Evolutionary conservation across 2,113 vertebrate genomes (phyloP).

Genomic region (Malurus melanocephalus): DNA sequence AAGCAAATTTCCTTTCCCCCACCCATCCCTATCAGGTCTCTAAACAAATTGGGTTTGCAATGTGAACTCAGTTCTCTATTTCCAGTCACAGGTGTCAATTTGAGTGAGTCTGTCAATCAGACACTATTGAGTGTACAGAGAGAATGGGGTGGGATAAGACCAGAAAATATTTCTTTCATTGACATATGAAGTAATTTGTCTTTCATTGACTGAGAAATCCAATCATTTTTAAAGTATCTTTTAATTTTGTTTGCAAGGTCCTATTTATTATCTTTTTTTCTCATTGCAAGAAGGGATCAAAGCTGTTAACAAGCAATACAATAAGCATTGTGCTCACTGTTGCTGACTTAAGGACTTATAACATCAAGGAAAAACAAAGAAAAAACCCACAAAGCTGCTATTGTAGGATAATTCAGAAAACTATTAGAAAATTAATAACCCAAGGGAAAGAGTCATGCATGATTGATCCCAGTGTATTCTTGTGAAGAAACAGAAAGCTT

Average conservation of each 20-base stretch:
- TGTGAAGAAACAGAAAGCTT: too few relatives aligned
- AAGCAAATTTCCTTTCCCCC: background rate
- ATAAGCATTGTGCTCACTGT: background rate
- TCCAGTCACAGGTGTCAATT: background rate
- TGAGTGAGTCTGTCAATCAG: background rate
- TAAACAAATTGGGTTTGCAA: background rate
- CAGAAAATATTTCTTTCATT: background rate
- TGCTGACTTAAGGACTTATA: too few relatives aligned
- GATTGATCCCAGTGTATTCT: too few relatives aligned
- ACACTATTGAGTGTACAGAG: background rate
- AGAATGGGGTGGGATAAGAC: background rate
- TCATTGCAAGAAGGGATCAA: background rate
- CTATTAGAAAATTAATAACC: too few relatives aligned
- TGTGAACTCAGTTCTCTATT: background rate
- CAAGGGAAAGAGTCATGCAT: too few relatives aligned
- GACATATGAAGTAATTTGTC: background rate
- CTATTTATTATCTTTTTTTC: background rate
- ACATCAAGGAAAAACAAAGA: too few relatives aligned
- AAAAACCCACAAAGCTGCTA: too few relatives aligned
- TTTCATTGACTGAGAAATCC: background rate
- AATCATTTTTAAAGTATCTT: background rate
- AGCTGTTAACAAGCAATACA: background rate
- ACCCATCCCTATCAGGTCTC: background rate
- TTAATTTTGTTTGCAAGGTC: background rate
- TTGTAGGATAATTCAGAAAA: too few relatives aligned